A percentile compares a stretch with the other conserved stretches of the same genome.
phyloP scores from a whole-genome alignment of 2,797 vertebrate genomes.

The Bothrops alternatus region DNA sequence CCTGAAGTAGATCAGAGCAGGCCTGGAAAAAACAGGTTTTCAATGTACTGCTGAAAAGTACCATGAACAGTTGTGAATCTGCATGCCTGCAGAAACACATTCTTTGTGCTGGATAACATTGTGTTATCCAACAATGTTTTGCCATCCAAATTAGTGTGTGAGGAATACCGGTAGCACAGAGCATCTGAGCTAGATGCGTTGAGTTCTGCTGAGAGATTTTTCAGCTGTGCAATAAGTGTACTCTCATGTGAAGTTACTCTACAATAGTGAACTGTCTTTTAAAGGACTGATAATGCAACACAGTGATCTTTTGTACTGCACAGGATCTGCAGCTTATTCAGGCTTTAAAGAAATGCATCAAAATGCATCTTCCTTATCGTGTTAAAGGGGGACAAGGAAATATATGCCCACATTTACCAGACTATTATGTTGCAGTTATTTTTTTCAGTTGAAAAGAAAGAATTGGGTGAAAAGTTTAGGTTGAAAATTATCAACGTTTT shows the following conservation, averaged over 20 bases:
- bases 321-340: neutral
- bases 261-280: neutral
- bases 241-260: neutral
- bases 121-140: neutral
- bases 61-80: neutral
- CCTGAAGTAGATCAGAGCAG: neutral
- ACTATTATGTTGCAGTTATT: neutral
- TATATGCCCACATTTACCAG: neutral
- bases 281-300: neutral
- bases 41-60: neutral
- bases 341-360: neutral
- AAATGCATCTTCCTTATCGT: neutral
- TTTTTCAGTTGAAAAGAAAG: neutral
- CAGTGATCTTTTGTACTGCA: neutral
- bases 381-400: neutral
- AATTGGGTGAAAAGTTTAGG: neutral
- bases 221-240: neutral
- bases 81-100: neutral
- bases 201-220: neutral
- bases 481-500: neutral
- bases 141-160: neutral
- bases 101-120: neutral
- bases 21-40: neutral
- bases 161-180: neutral
- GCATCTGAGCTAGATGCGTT: neutral